phyloP scores from a whole-genome alignment of 2,888 invertebrate genomes.

The Amphipyra tragopoginis region DNA sequence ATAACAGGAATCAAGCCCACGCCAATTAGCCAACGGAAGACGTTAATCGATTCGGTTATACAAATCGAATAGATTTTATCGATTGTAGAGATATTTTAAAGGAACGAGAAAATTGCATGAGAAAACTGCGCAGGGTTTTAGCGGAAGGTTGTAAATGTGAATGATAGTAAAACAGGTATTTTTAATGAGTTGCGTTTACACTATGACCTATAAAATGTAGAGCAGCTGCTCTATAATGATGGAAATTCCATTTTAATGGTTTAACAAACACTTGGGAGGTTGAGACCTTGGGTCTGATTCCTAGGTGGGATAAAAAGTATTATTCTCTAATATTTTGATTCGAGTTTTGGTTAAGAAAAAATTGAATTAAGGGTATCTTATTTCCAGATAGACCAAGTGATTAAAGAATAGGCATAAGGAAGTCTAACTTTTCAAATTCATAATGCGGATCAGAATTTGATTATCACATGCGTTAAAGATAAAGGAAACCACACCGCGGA shows the following conservation, averaged over 20 bases:
- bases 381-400: too few relatives aligned
- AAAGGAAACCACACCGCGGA: too few relatives aligned
- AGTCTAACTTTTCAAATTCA: too few relatives aligned
- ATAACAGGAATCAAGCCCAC: constrained; percentile 41
- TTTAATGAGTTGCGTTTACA: neutral
- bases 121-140: constrained; percentile 8
- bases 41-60: constrained; percentile 35
- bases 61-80: constrained; percentile 17
- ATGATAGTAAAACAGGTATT: neutral
- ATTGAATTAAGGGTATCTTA: too few relatives aligned
- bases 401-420: too few relatives aligned
- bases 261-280: neutral
- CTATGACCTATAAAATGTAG: neutral
- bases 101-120: constrained; percentile 15
- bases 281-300: too few relatives aligned
- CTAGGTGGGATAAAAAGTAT: too few relatives aligned
- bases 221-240: neutral
- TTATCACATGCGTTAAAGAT: too few relatives aligned
- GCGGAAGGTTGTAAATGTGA: neutral
- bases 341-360: too few relatives aligned
- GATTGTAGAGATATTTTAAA: constrained; percentile 21
- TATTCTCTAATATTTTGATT: too few relatives aligned
- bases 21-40: constrained; percentile 42
- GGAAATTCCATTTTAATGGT: too few relatives aligned
- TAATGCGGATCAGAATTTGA: too few relatives aligned